Evolutionary conservation across 2,113 vertebrate species (phyloP).

Genomic region (Oreocharis arfaki): DNA sequence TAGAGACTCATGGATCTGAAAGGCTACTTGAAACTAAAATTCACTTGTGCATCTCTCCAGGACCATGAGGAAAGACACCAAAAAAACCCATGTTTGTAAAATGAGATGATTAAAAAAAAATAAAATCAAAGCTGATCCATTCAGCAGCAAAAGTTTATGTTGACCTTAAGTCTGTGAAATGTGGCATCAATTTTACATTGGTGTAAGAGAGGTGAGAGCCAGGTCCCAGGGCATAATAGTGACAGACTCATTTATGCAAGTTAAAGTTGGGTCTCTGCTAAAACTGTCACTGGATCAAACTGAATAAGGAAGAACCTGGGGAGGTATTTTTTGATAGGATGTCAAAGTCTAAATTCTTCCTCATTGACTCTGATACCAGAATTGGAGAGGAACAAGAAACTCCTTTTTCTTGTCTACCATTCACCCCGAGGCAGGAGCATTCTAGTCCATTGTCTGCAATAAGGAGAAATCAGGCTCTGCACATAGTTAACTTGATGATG

Average conservation of each 20-base stretch:
- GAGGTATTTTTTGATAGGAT: not conserved
- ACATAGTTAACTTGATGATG: constrained; percentile 27
- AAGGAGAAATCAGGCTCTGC: not conserved
- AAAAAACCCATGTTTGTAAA: not conserved
- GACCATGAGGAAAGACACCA: not conserved
- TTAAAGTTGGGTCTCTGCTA: not conserved
- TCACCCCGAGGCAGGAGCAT: not conserved
- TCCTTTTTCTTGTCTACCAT: not conserved
- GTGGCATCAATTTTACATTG: not conserved
- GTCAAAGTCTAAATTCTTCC: not conserved
- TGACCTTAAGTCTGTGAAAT: not conserved
- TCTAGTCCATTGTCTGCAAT: not conserved
- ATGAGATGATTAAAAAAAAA: not conserved
- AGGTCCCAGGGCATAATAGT: not conserved
- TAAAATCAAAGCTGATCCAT: not conserved
- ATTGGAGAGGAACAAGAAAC: not conserved
- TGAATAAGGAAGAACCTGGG: not conserved
- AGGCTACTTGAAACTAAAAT: not conserved
- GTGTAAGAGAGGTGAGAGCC: not conserved
- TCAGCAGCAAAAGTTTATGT: not conserved
- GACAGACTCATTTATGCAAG: not conserved
- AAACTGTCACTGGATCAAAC: not conserved
- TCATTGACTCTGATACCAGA: not conserved
- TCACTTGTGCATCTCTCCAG: not conserved
- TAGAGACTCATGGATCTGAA: not conserved